These are phyloP conservation scores for Calameuta pallipes DNA, from an alignment of 2,888 invertebrate genomes.

Conservation along the genomic window DNA sequence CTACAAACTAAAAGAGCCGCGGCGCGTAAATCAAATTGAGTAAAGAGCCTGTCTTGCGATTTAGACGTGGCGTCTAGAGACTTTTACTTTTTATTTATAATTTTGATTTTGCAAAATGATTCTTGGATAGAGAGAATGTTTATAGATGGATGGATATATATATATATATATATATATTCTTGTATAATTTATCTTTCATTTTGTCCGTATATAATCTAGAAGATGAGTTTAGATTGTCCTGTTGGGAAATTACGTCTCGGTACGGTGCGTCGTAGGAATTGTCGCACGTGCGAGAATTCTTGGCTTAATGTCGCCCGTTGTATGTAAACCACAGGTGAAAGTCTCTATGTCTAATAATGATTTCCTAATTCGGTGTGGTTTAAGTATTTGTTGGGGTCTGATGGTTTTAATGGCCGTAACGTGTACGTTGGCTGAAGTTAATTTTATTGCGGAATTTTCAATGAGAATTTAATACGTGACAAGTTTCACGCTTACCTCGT, in stretches of 20 bases:
- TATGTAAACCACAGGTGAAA: neutral
- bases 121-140: neutral
- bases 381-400: neutral
- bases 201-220: neutral
- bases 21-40: conserved; percentile 46
- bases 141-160: neutral
- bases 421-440: neutral
- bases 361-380: neutral
- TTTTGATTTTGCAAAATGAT: neutral
- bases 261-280: neutral
- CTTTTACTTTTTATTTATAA: neutral
- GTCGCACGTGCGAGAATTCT: neutral
- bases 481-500: neutral
- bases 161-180: neutral
- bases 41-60: conserved; percentile 27
- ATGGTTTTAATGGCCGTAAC: neutral
- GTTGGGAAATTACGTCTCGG: neutral
- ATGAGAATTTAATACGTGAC: neutral
- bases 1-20: conserved; percentile 34
- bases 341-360: neutral
- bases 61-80: neutral
- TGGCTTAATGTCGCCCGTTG: neutral
- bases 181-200: neutral
- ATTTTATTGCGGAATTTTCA: neutral
- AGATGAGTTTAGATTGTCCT: neutral